These are phyloP conservation scores for Chrysomallon squamiferum DNA, from an alignment of 1,140 invertebrate species.

Conservation along the genomic window DNA sequence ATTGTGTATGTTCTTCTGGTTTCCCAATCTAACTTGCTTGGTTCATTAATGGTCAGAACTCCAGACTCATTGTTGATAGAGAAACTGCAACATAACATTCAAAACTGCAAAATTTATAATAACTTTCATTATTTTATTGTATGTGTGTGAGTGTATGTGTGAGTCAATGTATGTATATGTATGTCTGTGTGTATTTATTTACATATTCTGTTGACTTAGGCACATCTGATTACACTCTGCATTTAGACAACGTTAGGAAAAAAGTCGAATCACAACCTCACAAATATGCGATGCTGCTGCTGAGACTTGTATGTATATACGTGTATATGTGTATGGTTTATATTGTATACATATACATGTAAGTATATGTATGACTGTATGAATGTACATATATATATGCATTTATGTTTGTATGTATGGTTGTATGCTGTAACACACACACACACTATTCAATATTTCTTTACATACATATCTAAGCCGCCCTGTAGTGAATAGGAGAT, in stretches of 20 bases:
- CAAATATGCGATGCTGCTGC: no score
- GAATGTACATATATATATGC: neutral
- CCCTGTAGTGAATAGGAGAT: no score
- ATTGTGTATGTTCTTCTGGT: neutral
- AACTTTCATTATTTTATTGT: no score
- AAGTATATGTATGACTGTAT: neutral
- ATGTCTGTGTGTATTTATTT: neutral
- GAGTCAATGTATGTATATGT: neutral
- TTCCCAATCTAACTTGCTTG: slow-evolving; percentile 6
- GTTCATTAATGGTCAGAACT: neutral
- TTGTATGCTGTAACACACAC: neutral
- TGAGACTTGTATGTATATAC: no score
- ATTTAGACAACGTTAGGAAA: no score
- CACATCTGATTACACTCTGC: no score
- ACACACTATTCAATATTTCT: neutral
- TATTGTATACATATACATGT: slow-evolving; percentile 1
- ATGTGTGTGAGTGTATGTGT: no score
- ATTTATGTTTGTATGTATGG: neutral
- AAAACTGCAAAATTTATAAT: no score
- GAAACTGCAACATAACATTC: neutral
- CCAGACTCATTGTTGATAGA: neutral
- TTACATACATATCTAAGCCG: no score
- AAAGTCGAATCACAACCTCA: no score
- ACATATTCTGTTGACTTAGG: no score
- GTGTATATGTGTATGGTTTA: no score